These are phyloP conservation scores for Scaptodrosophila latifasciaeformis DNA, from an alignment of 2,888 invertebrate genomes.

Conservation along the genomic window DNA sequence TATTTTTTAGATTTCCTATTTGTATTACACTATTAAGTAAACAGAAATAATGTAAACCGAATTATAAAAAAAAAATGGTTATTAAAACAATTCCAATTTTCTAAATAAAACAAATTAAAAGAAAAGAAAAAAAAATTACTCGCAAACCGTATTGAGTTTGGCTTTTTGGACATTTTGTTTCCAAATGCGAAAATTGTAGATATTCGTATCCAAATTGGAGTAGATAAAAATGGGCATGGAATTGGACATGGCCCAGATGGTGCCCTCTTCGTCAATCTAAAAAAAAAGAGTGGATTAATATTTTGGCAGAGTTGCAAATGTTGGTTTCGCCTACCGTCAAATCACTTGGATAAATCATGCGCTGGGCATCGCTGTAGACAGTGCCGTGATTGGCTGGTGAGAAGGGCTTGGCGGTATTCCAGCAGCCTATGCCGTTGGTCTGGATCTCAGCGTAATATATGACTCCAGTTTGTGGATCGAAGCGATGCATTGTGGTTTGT, in stretches of 20 bases:
- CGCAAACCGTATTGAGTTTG: constrained; percentile 75
- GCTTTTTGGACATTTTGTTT: constrained; percentile 74
- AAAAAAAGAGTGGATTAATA: constrained; percentile 5
- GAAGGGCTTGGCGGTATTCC: constrained; percentile 79
- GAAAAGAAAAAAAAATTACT: constrained; percentile 44
- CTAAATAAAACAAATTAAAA: constrained; percentile 19
- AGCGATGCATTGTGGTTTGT: constrained; percentile 83
- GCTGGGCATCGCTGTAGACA: constrained; percentile 78
- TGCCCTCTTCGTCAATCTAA: constrained; percentile 79
- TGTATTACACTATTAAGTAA: constrained; percentile 29
- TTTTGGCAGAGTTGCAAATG: neutral
- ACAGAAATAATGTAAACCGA: constrained; percentile 20
- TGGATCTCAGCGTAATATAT: constrained; percentile 84
- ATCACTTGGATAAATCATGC: constrained; percentile 84
- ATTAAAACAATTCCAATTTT: constrained; percentile 47
- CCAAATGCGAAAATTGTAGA: constrained; percentile 81
- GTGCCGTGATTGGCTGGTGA: constrained; percentile 77
- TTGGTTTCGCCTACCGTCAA: constrained; percentile 73
- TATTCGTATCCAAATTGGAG: constrained; percentile 77
- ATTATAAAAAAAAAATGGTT: constrained; percentile 38
- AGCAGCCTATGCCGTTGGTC: constrained; percentile 84
- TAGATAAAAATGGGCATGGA: constrained; percentile 82
- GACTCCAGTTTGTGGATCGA: constrained; percentile 79
- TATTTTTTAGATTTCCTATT: constrained; percentile 45
- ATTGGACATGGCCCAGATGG: constrained; percentile 82